A percentile compares a stretch with the other conserved stretches of the same genome.
Conservation (phyloP, 2,113 vertebrate genomes). For the Pteronura brasiliensis region DNA sequence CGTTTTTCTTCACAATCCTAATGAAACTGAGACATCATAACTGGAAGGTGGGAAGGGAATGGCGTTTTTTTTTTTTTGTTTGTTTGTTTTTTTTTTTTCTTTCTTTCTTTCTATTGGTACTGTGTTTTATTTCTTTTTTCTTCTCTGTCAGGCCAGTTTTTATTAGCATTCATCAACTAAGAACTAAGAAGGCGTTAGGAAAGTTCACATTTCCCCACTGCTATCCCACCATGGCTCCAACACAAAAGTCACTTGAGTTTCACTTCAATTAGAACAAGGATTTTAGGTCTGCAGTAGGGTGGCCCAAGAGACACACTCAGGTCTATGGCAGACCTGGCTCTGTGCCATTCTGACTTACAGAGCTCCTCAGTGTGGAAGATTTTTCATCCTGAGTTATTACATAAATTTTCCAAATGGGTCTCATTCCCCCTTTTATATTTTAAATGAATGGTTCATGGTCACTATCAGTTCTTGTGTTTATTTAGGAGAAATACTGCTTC, state of each 20-base stretch:
- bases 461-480: neutral
- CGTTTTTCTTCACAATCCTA: conserved; percentile 41
- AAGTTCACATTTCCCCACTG: neutral
- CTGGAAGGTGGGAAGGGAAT: neutral
- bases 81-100: neutral
- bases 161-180: neutral
- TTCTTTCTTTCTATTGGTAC: neutral
- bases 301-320: neutral
- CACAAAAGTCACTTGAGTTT: neutral
- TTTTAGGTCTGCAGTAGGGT: neutral
- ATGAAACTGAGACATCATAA: neutral
- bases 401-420: neutral
- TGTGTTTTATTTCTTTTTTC: neutral
- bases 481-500: neutral
- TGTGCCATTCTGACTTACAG: neutral
- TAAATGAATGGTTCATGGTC: neutral
- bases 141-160: neutral
- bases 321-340: neutral
- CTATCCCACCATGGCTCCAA: neutral
- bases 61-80: neutral
- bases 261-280: neutral
- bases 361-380: neutral
- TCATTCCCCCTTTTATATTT: neutral
- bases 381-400: neutral
- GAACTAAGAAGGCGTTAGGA: neutral